A percentile compares a stretch with the other conserved stretches of the same genome.
phyloP scores from a whole-genome alignment of 2,113 vertebrate species.

The Myotis davidii region DNA sequence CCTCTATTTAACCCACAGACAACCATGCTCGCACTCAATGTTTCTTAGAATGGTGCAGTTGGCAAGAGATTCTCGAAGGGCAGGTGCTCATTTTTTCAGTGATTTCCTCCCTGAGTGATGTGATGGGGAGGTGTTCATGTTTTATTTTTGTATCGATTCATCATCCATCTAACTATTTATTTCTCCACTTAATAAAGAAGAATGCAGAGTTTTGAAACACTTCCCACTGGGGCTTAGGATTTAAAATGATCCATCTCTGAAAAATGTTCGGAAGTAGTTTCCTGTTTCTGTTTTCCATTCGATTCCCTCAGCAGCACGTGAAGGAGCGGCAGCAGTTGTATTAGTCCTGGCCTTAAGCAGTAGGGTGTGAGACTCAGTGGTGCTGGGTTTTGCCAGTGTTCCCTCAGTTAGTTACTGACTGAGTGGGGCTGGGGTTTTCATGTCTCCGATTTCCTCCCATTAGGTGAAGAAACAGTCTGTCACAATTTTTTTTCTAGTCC shows the following conservation, averaged over 20 bases:
- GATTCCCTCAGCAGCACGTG: neutral
- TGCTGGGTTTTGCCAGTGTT: neutral
- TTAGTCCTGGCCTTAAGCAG: neutral
- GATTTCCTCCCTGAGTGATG: neutral
- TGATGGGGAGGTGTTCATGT: neutral
- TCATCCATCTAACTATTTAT: neutral
- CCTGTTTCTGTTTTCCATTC: neutral
- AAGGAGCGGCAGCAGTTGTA: neutral
- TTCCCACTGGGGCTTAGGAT: neutral
- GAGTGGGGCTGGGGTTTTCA: fast-evolving
- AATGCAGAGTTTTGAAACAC: neutral
- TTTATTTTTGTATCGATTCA: neutral
- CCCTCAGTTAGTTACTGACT: neutral
- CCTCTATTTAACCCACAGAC: fast-evolving
- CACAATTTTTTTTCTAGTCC: neutral
- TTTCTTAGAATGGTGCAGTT: neutral
- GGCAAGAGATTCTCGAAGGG: neutral
- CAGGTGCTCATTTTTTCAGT: neutral
- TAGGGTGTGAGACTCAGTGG: neutral
- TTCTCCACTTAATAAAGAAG: neutral
- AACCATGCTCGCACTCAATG: fast-evolving
- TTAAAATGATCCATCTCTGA: neutral
- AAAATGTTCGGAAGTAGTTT: neutral
- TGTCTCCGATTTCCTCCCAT: neutral
- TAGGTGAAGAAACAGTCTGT: neutral